Evolutionary conservation across 2,797 vertebrate genomes (phyloP).

Genomic region (Tadarida brasiliensis): DNA sequence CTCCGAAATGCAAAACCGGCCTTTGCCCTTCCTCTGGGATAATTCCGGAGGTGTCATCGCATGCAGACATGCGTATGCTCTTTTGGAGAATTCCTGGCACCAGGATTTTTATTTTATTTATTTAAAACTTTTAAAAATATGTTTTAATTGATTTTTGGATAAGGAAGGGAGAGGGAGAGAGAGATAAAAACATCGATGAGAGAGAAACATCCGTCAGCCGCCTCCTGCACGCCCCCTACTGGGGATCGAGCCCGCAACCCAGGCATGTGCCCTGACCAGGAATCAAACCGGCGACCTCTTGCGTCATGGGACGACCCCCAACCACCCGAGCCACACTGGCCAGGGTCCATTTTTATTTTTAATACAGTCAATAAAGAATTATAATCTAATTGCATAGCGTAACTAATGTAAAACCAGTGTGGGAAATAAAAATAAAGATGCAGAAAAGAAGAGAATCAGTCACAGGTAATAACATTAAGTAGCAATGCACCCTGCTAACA

Average conservation of each 20-base stretch:
- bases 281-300: too few relatives aligned
- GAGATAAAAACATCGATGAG: too few relatives aligned
- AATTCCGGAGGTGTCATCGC: neutral
- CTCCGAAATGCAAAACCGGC: neutral
- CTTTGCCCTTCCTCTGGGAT: neutral
- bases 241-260: too few relatives aligned
- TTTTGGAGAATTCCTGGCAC: neutral
- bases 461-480: neutral
- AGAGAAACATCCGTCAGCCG: too few relatives aligned
- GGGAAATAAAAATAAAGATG: neutral
- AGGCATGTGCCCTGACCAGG: too few relatives aligned
- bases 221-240: too few relatives aligned
- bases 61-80: fast-evolving
- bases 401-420: neutral
- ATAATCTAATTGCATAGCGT: neutral
- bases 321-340: too few relatives aligned
- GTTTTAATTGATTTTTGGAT: too few relatives aligned
- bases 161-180: too few relatives aligned
- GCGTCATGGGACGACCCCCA: too few relatives aligned
- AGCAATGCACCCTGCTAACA: neutral
- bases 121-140: too few relatives aligned
- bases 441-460: neutral
- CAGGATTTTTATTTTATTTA: too few relatives aligned
- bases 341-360: neutral
- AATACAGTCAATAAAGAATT: neutral